Conservation (phyloP, 2,888 invertebrate genomes). For the Leptinotarsa peninsularis region DNA sequence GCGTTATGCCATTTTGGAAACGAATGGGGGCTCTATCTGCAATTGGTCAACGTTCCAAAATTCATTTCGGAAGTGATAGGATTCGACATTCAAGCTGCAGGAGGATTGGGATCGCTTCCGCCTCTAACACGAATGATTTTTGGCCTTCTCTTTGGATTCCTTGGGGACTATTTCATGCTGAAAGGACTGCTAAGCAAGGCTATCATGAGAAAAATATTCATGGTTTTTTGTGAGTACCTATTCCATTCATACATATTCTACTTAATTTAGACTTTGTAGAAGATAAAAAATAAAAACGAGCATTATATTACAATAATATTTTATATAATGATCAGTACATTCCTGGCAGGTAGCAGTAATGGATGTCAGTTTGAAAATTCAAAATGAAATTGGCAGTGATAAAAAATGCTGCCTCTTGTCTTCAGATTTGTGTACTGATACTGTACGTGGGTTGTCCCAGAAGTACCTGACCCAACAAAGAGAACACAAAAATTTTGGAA, state of each 20-base stretch:
- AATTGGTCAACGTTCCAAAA: slow-evolving; percentile 46
- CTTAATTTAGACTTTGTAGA: no score
- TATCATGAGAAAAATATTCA: slow-evolving; percentile 49
- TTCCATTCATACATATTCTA: neutral
- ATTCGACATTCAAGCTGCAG: slow-evolving; percentile 50
- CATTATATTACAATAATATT: no score
- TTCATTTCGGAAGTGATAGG: slow-evolving; percentile 48
- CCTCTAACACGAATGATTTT: slow-evolving; percentile 50
- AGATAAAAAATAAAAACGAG: no score
- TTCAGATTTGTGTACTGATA: no score
- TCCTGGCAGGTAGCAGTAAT: no score
- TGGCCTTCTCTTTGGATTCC: slow-evolving; percentile 50
- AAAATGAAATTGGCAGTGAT: no score
- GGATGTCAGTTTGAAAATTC: no score
- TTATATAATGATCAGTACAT: no score
- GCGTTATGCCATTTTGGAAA: slow-evolving; percentile 48
- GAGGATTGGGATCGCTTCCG: slow-evolving; percentile 51
- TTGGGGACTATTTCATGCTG: slow-evolving; percentile 49
- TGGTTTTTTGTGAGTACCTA: slow-evolving; percentile 51
- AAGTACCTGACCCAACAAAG: no score
- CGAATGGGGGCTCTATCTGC: slow-evolving; percentile 48
- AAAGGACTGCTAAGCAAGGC: slow-evolving; percentile 45
- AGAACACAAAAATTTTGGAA: no score
- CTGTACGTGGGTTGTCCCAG: no score
- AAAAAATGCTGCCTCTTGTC: no score